Percentiles rank a stretch among this genome's conserved stretches.
phyloP scores from a whole-genome alignment of 2,113 vertebrate genomes.

The Mesembrinibis cayennensis region DNA sequence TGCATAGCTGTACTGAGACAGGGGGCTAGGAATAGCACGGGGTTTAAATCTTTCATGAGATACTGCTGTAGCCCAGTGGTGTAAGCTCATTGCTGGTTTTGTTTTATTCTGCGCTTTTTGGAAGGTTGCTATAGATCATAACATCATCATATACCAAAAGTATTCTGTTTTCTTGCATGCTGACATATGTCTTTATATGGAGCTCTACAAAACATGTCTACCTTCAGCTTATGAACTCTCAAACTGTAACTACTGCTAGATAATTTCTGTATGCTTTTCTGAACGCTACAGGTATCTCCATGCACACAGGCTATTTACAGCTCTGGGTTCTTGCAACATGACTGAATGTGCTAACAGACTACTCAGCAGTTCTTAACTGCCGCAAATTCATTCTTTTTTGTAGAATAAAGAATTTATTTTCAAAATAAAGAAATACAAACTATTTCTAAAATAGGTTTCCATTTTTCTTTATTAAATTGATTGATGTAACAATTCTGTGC shows the following conservation, averaged over 20 bases:
- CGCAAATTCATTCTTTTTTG: fast-evolving
- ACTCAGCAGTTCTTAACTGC: not conserved
- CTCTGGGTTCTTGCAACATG: not conserved
- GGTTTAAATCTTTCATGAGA: not conserved
- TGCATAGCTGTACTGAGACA: not conserved
- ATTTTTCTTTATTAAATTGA: not conserved
- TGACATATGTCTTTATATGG: not conserved
- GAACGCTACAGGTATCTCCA: not conserved
- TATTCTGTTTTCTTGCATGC: not conserved
- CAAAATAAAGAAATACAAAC: not conserved
- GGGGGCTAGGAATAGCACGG: not conserved
- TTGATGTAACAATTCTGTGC: not conserved
- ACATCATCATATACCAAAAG: fast-evolving
- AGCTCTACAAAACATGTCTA: not conserved
- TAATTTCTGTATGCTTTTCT: not conserved
- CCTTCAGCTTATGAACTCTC: not conserved
- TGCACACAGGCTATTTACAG: not conserved
- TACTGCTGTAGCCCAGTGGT: not conserved
- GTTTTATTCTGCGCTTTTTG: not conserved
- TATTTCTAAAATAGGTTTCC: not conserved
- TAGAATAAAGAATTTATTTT: not conserved
- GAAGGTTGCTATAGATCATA: not conserved
- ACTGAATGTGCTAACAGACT: not conserved
- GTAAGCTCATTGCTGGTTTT: not conserved
- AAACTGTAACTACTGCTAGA: not conserved